phyloP scores from a whole-genome alignment of 30 jellyfish, hydroid and myxozoan genomes.

The Calvadosia cruxmelitensis region DNA sequence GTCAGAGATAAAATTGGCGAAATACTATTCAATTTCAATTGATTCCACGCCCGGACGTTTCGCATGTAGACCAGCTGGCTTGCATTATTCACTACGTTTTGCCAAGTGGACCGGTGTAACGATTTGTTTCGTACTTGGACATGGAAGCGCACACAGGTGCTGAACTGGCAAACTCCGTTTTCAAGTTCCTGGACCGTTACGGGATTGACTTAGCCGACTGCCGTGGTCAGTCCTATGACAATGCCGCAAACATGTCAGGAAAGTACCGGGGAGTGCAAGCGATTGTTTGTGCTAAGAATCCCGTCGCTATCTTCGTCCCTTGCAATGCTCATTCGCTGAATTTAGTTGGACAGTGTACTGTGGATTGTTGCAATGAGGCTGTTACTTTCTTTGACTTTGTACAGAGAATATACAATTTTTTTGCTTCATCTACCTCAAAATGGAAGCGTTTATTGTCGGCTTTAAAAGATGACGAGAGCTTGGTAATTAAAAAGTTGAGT shows the following conservation, averaged over 20 bases:
- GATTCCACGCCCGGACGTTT: constrained; percentile 19
- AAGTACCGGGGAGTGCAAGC: constrained; percentile 9
- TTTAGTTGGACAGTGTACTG: constrained; percentile 7
- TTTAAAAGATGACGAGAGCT: not conserved
- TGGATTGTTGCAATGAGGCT: constrained; percentile 26
- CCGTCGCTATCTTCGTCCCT: constrained; percentile 3
- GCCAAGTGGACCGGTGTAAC: not conserved
- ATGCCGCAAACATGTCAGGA: constrained; percentile 10
- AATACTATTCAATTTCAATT: constrained; percentile 5
- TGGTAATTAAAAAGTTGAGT: not conserved
- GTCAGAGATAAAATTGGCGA: not conserved
- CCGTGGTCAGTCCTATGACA: constrained; percentile 21
- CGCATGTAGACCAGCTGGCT: constrained; percentile 10
- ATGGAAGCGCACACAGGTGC: not conserved
- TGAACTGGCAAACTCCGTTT: not conserved
- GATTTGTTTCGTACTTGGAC: not conserved
- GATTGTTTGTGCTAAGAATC: not conserved
- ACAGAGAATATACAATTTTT: not conserved
- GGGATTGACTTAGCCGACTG: constrained; percentile 2
- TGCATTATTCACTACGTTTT: constrained; percentile 3
- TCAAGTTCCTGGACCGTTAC: not conserved
- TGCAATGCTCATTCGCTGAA: constrained; percentile 10
- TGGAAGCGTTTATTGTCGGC: not conserved
- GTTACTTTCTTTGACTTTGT: constrained; percentile 7
- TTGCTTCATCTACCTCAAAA: not conserved